Base-by-base conservation (phyloP, 2,113 vertebrate species). In the Lasiurus cinereus region DNA sequence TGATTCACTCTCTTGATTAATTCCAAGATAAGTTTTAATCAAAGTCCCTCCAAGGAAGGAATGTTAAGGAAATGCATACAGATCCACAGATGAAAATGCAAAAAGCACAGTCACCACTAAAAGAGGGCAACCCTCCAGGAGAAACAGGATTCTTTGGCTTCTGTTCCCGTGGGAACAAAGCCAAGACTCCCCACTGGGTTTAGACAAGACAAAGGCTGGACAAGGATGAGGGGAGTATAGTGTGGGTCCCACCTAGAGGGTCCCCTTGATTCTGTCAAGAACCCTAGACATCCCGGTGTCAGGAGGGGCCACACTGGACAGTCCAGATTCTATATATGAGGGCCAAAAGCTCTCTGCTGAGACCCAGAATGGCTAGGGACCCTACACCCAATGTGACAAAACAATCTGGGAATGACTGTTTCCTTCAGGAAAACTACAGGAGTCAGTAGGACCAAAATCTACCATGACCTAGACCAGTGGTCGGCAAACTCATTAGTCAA, bases 81-180 rank as follows among this genome's bases (percentile, higher is more conserved):
- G 66, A 90, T 15, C 54, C 88, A 76, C 14, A 91, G 39, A 91
- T 15, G 31, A 54, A 56, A 91, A 80, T 54, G 50, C 70, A 72
- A 43, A 90, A 80, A 27, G 18, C 39, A 64, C 11, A 5, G 36
- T 39, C 66, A 88, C 80, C 76, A 24, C 27, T 39, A 76, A 72
- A 80, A 67, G 36, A 79, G 24, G 69, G 21, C 7, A 36, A 14
- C 27, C 27, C n/a, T 74, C 83, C 19, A 3, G n/a, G 48, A 21
- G 6, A 90, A 84, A 66, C 56, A 19, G 73, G 54, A 82, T 50
- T 77, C 59, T 90, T 79, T 31, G 74, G 15, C 43, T 86, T 46
- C 33, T 56, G 6, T 43, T 72, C 72, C 56, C 33, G 66, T 1
- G 15, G 14, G 52, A 96, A 73, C 33, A 67, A 3, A 19, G 80